Evolutionary conservation across 2,888 invertebrate species (phyloP), one percentile per base, ranked within the genome.

Genomic region (Callinectes sapidus): DNA sequence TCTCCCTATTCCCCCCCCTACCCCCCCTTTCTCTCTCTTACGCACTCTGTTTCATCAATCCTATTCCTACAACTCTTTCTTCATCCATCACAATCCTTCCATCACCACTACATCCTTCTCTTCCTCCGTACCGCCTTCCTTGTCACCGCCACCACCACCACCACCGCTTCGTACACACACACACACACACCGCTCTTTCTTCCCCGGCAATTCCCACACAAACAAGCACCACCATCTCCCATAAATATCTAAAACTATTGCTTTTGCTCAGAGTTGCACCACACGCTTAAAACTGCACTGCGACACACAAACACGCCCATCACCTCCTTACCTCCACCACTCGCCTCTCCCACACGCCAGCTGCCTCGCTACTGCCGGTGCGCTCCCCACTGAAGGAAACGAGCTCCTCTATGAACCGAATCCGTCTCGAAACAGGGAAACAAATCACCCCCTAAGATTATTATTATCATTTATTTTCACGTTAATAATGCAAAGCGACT

Each of bases 171-270:
- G 2, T 2, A 6, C 55, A 55, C 66, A 66, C 66, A 71, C 71
- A 61, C 1, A 3, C 71, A 71, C 71, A 71, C 5, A 71, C 71
- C 10, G 23, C 23, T 71, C 71, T 71, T 71, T 28, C 71, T n/a
- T 71, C 71, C 28, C 71, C 3, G 2, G 23, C 71, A n/a, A 71
- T 71, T 71, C 71, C 0, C 28, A 71, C 71, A 71, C 71, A 71
- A 71, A 71, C 71, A 71, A 71, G 71, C 71, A 71, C 71, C 28
- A 6, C 28, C 81, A 81, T n/a, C 16, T 16, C 35, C 81, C 81
- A 81, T 81, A 81, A 35, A 81, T 35, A 35, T 81, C 81, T 81
- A 81, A 81, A 81, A 81, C 81, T 35, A 81, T 81, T 81, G 32
- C 81, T 81, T 81, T 81, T 35, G 8, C 81, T 81, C 81, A 81